Evolutionary conservation across 2,797 vertebrate species (phyloP).

Genomic region (Melanotaenia nigrans): DNA sequence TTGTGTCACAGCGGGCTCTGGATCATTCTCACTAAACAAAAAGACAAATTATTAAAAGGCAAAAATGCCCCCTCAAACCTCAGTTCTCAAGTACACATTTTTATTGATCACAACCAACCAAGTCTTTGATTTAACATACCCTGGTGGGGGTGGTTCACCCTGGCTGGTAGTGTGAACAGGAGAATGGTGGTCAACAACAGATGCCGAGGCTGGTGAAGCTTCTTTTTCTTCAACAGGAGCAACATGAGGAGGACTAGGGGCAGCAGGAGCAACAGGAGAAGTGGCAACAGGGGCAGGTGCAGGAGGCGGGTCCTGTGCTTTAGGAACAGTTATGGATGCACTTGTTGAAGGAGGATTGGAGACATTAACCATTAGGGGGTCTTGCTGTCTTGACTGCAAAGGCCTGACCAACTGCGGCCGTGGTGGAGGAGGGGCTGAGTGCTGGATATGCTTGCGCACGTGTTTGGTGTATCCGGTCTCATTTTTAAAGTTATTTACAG

Average conservation of each 20-base stretch:
- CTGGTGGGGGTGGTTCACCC: conserved; percentile 73
- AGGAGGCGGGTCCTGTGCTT: conserved; percentile 28
- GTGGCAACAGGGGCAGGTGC: conserved; percentile 3
- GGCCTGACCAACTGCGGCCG: conserved; percentile 84
- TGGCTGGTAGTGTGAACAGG: conserved; percentile 58
- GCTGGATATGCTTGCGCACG: conserved; percentile 75
- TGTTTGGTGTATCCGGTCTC: conserved; percentile 96
- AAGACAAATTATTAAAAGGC: neutral
- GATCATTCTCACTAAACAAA: conserved; percentile 60
- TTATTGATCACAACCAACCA: neutral
- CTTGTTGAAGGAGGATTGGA: conserved; percentile 33
- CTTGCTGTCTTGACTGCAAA: conserved; percentile 90
- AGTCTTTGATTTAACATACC: conserved; percentile 51
- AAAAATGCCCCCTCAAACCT: neutral
- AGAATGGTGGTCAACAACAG: conserved; percentile 55
- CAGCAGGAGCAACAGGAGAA: conserved; percentile 17
- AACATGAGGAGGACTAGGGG: conserved; percentile 46
- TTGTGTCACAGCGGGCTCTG: conserved; percentile 44
- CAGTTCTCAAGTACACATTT: neutral
- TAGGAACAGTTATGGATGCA: conserved; percentile 12
- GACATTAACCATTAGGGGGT: conserved; percentile 85
- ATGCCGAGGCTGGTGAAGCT: conserved; percentile 45
- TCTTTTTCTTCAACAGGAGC: conserved; percentile 43
- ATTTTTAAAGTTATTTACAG: conserved; percentile 99
- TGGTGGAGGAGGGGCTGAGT: conserved; percentile 78